These are phyloP conservation scores for Chouioia cunea DNA, from an alignment of 2,888 invertebrate species.

Conservation along the genomic window DNA sequence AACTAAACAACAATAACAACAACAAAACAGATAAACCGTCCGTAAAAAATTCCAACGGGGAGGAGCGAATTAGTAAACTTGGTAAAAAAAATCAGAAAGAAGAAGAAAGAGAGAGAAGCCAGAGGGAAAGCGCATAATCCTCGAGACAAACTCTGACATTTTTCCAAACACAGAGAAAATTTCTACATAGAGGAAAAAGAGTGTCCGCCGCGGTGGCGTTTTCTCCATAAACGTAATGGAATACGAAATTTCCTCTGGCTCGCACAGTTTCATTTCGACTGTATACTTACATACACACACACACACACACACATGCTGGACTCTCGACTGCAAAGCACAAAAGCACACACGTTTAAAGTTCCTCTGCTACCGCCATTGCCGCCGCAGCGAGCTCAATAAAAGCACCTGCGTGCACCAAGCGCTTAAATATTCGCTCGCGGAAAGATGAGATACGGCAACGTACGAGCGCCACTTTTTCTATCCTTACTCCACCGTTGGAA, in stretches of 20 bases:
- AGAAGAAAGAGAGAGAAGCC: too few relatives aligned
- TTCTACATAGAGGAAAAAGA: neutral
- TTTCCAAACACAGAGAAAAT: too few relatives aligned
- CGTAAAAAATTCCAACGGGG: too few relatives aligned
- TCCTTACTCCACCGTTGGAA: too few relatives aligned
- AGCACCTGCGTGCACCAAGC: constrained; percentile 14
- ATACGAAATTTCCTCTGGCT: constrained; percentile 32
- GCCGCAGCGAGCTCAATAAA: constrained; percentile 15
- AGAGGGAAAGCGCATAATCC: too few relatives aligned
- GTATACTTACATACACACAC: neutral
- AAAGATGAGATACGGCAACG: too few relatives aligned
- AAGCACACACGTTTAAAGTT: constrained; percentile 38
- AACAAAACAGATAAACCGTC: too few relatives aligned
- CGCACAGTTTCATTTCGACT: constrained; percentile 38
- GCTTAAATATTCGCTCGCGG: constrained; percentile 20
- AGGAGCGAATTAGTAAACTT: too few relatives aligned
- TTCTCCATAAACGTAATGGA: constrained; percentile 43
- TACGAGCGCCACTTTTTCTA: too few relatives aligned
- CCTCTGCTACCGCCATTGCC: neutral
- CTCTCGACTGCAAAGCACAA: constrained; percentile 25
- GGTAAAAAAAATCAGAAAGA: too few relatives aligned
- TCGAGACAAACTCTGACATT: too few relatives aligned
- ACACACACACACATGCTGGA: neutral
- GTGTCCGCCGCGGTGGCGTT: neutral
- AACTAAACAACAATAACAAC: too few relatives aligned